Conservation (phyloP, 2,888 invertebrate species). For the Pyrocoelia pectoralis region DNA sequence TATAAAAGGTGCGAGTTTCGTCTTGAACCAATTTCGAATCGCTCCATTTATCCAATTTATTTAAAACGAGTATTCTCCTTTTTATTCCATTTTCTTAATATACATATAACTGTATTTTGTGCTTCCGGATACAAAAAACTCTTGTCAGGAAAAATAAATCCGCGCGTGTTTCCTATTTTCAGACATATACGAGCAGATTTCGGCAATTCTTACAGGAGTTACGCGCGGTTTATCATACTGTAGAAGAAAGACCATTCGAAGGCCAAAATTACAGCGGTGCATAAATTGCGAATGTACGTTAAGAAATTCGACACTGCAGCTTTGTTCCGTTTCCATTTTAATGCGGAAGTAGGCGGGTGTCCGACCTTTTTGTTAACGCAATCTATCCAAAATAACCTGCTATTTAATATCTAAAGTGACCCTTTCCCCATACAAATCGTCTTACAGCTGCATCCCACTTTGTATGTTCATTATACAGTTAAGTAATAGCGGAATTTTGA, state of each 20-base stretch:
- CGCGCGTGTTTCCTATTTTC: slow-evolving; percentile 11
- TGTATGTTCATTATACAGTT: background rate
- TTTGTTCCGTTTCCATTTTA: background rate
- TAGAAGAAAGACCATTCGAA: no score
- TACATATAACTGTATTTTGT: no score
- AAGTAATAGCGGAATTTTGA: background rate
- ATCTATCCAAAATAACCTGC: background rate
- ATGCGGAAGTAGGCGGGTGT: slow-evolving; percentile 8
- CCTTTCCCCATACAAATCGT: background rate
- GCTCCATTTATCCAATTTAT: slow-evolving; percentile 29
- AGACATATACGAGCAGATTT: slow-evolving; percentile 11
- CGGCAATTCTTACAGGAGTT: slow-evolving; percentile 1
- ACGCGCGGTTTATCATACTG: slow-evolving; percentile 14
- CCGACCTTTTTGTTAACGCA: background rate
- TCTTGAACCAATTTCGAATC: slow-evolving; percentile 25
- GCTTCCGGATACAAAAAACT: slow-evolving; percentile 21
- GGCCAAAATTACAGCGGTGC: no score
- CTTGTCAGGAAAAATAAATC: slow-evolving; percentile 13
- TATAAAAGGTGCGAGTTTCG: slow-evolving; percentile 24
- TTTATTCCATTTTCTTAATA: background rate
- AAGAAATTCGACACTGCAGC: slow-evolving; percentile 4
- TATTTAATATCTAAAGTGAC: background rate
- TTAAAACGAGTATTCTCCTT: slow-evolving; percentile 3
- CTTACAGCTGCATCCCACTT: background rate
- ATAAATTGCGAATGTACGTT: background rate